These are phyloP conservation scores for Mungos mungo DNA, from an alignment of 2,113 vertebrate genomes.

Conservation along the genomic window DNA sequence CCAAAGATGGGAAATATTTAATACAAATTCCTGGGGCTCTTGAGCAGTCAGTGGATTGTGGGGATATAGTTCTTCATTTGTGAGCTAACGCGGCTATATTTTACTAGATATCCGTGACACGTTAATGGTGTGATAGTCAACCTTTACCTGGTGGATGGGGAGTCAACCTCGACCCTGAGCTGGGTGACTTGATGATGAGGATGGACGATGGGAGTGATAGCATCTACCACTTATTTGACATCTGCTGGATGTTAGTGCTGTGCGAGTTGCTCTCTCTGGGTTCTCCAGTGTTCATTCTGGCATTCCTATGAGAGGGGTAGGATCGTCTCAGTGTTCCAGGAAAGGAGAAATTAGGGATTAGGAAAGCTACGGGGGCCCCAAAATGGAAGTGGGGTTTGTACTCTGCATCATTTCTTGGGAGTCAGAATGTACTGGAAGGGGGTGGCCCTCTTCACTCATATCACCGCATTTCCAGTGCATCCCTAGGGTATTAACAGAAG, in stretches of 20 bases:
- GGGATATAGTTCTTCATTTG: background rate
- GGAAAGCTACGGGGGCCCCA: background rate
- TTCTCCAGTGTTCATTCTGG: background rate
- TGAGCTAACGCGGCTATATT: background rate
- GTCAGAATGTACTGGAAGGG: background rate
- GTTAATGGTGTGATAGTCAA: background rate
- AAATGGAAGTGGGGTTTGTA: background rate
- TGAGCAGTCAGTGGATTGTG: background rate
- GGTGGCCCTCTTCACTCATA: background rate
- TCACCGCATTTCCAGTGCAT: accelerated
- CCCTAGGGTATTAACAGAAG: background rate
- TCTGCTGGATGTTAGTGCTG: background rate
- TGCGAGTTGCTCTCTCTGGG: accelerated
- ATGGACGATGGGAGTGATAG: background rate
- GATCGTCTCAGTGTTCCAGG: background rate
- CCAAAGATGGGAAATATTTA: background rate
- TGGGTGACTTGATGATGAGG: background rate
- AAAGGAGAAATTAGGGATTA: background rate
- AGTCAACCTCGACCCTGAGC: background rate
- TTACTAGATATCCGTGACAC: background rate
- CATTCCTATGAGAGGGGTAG: background rate
- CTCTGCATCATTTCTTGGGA: background rate
- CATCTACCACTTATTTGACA: background rate
- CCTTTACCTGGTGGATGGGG: background rate
- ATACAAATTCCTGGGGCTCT: background rate